Percentiles rank a stretch among this genome's conserved stretches.
Conservation (phyloP, 2,113 vertebrate species). For the Carassius carassius region DNA sequence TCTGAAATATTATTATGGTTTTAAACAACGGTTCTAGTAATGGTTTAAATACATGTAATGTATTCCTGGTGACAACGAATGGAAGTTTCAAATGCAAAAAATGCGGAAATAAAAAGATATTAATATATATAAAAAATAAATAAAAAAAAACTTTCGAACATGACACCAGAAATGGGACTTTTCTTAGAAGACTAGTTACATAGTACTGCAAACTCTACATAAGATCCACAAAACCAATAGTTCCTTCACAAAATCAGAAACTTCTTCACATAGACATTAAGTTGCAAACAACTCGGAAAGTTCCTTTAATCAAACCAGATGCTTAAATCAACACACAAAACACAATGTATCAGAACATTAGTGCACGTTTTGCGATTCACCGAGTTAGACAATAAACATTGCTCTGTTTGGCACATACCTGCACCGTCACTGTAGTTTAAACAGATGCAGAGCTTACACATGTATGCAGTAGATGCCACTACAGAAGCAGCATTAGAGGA, state of each 20-base stretch:
- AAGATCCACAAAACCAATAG: not conserved
- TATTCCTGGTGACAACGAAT: not conserved
- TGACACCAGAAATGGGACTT: not conserved
- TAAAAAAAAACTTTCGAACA: not conserved
- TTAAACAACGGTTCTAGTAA: not conserved
- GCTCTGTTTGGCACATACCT: conserved; percentile 43
- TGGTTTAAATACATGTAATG: not conserved
- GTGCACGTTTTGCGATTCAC: not conserved
- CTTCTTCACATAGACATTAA: not conserved
- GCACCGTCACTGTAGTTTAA: conserved; percentile 10
- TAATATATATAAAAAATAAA: not conserved
- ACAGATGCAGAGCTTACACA: conserved; percentile 24
- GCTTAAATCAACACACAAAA: conserved; percentile 52
- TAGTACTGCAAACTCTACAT: not conserved
- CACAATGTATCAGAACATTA: conserved; percentile 40
- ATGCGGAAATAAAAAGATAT: not conserved
- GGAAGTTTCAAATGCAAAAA: not conserved
- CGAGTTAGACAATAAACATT: not conserved
- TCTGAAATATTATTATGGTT: not conserved
- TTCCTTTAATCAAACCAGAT: conserved; percentile 26
- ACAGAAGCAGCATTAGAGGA: conserved; percentile 28
- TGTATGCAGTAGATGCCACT: conserved; percentile 42
- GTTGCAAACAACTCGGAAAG: conserved; percentile 13
- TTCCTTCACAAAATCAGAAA: not conserved
- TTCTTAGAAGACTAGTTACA: not conserved